phyloP scores from a whole-genome alignment of 2,888 invertebrate species.

The Teinopalpus imperialis region DNA sequence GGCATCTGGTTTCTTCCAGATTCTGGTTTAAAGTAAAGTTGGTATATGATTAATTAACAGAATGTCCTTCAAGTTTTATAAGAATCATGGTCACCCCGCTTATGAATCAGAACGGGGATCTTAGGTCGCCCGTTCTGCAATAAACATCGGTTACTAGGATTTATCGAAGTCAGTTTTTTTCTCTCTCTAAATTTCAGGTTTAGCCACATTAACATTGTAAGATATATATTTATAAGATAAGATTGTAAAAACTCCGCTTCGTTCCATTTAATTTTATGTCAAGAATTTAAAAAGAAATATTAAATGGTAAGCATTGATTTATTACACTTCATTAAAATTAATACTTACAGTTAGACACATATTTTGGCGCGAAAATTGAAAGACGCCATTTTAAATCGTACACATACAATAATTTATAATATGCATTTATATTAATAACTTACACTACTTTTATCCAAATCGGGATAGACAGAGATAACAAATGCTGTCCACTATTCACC shows the following conservation, averaged over 20 bases:
- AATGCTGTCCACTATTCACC: too few relatives aligned
- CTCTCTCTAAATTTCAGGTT: constrained; percentile 11
- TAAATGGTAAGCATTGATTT: constrained; percentile 2
- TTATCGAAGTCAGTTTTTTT: constrained; percentile 17
- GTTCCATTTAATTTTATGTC: not conserved
- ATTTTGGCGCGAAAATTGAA: not conserved
- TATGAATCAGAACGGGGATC: constrained; percentile 19
- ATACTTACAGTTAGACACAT: not conserved
- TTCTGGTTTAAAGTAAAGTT: too few relatives aligned
- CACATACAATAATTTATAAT: too few relatives aligned
- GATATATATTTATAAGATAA: constrained; percentile 17
- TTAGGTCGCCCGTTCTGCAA: constrained; percentile 9
- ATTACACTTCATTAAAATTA: not conserved
- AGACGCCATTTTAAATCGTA: not conserved
- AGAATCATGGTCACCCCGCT: constrained; percentile 4
- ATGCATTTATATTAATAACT: too few relatives aligned
- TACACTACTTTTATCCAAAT: too few relatives aligned
- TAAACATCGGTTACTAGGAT: constrained; percentile 11
- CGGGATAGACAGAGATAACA: too few relatives aligned
- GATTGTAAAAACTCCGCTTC: constrained; percentile 5
- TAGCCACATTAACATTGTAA: constrained; percentile 5
- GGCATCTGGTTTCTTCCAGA: too few relatives aligned
- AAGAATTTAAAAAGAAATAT: constrained; percentile 14
- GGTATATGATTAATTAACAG: too few relatives aligned
- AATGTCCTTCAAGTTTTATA: too few relatives aligned